Evolutionary conservation across 2,797 vertebrate genomes (phyloP).

Genomic region (Pteropus rufus): DNA sequence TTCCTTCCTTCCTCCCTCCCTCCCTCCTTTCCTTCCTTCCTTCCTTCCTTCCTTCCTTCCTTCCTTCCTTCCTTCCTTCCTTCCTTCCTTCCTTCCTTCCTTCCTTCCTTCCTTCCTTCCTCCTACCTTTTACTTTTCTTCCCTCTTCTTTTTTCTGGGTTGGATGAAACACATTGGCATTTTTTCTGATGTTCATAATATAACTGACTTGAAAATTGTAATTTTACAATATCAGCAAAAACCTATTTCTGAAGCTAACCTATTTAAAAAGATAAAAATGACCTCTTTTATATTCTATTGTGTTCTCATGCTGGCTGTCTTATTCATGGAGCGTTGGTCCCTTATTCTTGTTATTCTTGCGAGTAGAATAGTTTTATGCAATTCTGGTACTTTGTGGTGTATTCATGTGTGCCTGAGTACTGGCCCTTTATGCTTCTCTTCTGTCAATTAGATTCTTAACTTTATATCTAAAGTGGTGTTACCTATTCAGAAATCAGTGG

Average conservation of each 20-base stretch:
- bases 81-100: background rate
- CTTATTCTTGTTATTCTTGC: background rate
- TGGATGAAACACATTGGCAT: background rate
- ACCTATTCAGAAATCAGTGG: background rate
- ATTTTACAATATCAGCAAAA: background rate
- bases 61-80: background rate
- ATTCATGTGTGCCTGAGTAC: background rate
- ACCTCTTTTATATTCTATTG: background rate
- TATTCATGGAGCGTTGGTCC: background rate
- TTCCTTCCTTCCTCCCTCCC: background rate
- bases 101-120: no score
- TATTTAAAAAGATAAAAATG: background rate
- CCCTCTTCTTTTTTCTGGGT: background rate
- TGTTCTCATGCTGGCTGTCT: background rate
- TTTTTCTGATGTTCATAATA: background rate
- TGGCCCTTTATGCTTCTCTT: background rate
- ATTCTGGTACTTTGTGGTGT: background rate
- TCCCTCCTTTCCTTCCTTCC: background rate
- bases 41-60: no score
- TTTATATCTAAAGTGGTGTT: background rate
- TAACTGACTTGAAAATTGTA: background rate
- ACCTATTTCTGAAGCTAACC: background rate
- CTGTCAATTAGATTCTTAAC: slow-evolving; percentile 21
- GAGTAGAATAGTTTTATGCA: background rate
- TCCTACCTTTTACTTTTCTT: background rate